Percentiles rank a stretch among this genome's conserved stretches.
Conservation (phyloP, 2,888 invertebrate species). For the Blastobasis adustella region DNA sequence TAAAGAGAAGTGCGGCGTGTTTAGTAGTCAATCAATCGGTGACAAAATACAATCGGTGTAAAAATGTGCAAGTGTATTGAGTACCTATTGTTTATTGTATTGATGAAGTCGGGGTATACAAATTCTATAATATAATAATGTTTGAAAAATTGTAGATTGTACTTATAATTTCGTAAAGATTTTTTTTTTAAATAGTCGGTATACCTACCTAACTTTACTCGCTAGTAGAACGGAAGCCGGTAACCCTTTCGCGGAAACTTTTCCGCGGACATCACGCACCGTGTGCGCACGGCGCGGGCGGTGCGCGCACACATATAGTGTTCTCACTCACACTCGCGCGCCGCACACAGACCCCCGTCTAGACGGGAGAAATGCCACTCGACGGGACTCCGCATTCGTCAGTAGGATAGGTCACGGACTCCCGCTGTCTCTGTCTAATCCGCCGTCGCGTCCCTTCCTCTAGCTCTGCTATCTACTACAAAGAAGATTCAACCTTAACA, state of each 20-base stretch:
- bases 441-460: slow-evolving; percentile 29
- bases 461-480: slow-evolving; percentile 17
- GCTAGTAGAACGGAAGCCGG: no score
- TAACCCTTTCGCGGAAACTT: no score
- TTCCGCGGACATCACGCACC: not conserved
- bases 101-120: no score
- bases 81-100: no score
- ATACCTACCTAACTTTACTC: not conserved
- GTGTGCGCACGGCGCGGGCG: not conserved
- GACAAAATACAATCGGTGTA: no score
- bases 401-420: slow-evolving; percentile 75
- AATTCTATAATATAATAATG: no score
- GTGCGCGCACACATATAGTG: slow-evolving; percentile 24
- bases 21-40: no score
- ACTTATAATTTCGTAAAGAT: not conserved
- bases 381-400: slow-evolving; percentile 71
- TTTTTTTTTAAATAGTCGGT: not conserved
- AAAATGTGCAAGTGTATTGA: no score
- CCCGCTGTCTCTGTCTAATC: slow-evolving; percentile 43
- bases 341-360: slow-evolving; percentile 46
- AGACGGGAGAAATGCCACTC: slow-evolving; percentile 70
- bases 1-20: no score
- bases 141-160: no score
- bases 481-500: slow-evolving; percentile 29
- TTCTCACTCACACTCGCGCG: slow-evolving; percentile 18